Evolutionary conservation across 2,113 vertebrate species (phyloP).

Genomic region (Pluvialis apricaria): DNA sequence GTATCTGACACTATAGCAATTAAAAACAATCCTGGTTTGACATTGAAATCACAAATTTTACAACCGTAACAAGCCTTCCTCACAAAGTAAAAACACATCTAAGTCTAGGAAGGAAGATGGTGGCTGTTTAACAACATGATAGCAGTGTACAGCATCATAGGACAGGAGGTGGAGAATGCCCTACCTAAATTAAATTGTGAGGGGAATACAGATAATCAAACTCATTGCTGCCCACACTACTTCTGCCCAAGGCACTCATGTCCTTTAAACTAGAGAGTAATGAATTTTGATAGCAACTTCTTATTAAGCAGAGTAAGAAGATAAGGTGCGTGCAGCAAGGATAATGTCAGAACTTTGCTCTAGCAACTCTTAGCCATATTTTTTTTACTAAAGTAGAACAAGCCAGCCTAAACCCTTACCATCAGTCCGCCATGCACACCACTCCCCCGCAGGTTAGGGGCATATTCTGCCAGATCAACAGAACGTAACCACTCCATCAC

Average conservation of each 20-base stretch:
- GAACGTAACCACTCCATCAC: constrained; percentile 99
- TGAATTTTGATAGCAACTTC: not conserved
- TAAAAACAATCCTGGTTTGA: not conserved
- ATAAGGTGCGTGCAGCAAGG: not conserved
- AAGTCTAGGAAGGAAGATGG: not conserved
- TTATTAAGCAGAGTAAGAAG: not conserved
- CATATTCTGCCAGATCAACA: constrained; percentile 93
- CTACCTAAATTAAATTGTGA: not conserved
- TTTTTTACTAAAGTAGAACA: not conserved
- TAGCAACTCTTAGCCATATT: not conserved
- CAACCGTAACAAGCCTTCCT: not conserved
- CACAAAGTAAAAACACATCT: not conserved
- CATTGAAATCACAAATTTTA: not conserved
- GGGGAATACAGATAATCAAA: not conserved
- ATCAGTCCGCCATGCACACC: constrained; percentile 96
- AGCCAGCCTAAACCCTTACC: constrained; percentile 69
- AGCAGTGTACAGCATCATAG: not conserved
- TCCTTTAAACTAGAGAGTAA: not conserved
- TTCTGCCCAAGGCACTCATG: not conserved
- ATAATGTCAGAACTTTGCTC: not conserved
- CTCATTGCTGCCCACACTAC: not conserved
- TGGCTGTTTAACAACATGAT: not conserved
- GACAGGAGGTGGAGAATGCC: not conserved
- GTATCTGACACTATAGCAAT: not conserved
- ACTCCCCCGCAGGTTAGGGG: constrained; percentile 94